phyloP scores from a whole-genome alignment of 2,888 invertebrate genomes.

The Apamea crenata region DNA sequence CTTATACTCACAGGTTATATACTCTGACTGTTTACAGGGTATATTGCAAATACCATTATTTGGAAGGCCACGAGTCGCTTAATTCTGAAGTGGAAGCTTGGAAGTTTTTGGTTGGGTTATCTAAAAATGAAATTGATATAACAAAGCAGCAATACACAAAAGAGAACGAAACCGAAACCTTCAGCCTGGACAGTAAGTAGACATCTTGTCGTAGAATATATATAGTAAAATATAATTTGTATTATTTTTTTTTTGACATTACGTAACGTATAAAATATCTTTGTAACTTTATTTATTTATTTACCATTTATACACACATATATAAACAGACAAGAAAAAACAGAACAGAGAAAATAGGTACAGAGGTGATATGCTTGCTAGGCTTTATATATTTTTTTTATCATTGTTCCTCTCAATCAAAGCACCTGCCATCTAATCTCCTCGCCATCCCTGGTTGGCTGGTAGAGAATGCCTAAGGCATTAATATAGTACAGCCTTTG shows the following conservation, averaged over 20 bases:
- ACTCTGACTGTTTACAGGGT: constrained; percentile 89
- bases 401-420: too few species aligned
- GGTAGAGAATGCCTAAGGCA: too few species aligned
- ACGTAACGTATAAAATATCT: not conserved
- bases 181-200: constrained; percentile 79
- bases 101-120: constrained; percentile 93
- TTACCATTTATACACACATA: too few species aligned
- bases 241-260: not conserved
- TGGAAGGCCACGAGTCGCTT: constrained; percentile 93
- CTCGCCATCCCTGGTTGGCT: too few species aligned
- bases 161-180: constrained; percentile 68
- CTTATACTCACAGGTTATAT: constrained; percentile 92
- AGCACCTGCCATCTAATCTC: too few species aligned
- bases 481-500: too few species aligned
- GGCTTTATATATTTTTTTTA: too few species aligned
- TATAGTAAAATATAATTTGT: not conserved
- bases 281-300: not conserved
- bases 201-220: not conserved
- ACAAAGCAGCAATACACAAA: constrained; percentile 84
- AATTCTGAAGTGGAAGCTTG: constrained; percentile 94
- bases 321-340: too few species aligned
- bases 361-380: too few species aligned
- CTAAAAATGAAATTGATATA: constrained; percentile 84
- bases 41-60: constrained; percentile 96
- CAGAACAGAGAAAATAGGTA: too few species aligned